Percentiles rank a stretch among this genome's conserved stretches.
phyloP scores from a whole-genome alignment of 1,140 invertebrate genomes.

The Augochlora pura region DNA sequence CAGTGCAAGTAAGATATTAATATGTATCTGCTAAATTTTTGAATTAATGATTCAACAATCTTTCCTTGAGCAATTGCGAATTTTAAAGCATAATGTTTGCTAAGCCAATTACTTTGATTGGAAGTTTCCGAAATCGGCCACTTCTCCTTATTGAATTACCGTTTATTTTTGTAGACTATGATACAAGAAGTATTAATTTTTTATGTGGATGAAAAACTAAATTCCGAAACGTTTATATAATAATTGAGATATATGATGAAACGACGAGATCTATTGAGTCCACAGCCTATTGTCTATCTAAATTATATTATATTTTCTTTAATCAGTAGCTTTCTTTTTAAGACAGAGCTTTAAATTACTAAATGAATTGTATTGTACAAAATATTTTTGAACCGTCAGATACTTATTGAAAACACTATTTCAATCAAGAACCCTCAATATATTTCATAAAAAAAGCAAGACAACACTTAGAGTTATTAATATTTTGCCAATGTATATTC shows the following conservation, averaged over 20 bases:
- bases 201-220: constrained; percentile 5
- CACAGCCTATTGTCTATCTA: not conserved
- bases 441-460: not conserved
- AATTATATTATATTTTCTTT: not conserved
- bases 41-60: constrained; percentile 18
- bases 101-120: constrained; percentile 9
- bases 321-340: not conserved
- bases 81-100: constrained; percentile 30
- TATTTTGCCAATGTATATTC: constrained; percentile 57
- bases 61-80: constrained; percentile 17
- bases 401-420: not conserved
- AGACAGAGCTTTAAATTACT: constrained; percentile 6
- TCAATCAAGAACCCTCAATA: constrained; percentile 6
- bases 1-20: constrained; percentile 21
- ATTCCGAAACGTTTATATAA: constrained; percentile 2
- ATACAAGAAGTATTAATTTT: constrained; percentile 33
- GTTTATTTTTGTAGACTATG: constrained; percentile 43
- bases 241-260: constrained; percentile 1
- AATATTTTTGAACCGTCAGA: not conserved
- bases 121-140: constrained; percentile 14
- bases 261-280: not conserved
- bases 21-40: constrained; percentile 23
- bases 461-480: constrained; percentile 38
- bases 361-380: constrained; percentile 27
- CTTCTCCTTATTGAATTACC: constrained; percentile 21